A percentile compares a stretch with the other conserved stretches of the same genome.
phyloP scores from a whole-genome alignment of 2,113 vertebrate genomes.

The Aramus guarauna region DNA sequence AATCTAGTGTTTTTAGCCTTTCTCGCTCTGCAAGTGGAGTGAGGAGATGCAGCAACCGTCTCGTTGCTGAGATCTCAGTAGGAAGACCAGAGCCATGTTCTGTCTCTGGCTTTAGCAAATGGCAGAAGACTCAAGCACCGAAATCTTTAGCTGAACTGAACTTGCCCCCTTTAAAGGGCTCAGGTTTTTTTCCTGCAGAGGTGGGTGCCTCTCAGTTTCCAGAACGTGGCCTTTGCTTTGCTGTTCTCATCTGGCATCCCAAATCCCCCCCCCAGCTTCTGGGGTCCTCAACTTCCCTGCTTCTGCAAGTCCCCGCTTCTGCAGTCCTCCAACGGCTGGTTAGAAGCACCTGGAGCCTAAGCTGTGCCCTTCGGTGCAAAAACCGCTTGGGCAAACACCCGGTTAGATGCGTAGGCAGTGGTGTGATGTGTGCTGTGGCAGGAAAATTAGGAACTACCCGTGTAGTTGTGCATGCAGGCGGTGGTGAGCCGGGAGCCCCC shows the following conservation, averaged over 20 bases:
- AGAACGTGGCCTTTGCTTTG: neutral
- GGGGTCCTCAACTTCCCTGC: no score
- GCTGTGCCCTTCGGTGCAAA: neutral
- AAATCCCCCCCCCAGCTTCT: neutral
- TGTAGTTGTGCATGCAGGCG: accelerated
- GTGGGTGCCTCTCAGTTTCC: neutral
- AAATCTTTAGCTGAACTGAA: neutral
- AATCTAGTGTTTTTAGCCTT: neutral
- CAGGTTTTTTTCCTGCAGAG: neutral
- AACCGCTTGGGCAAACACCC: neutral
- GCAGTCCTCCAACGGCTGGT: neutral
- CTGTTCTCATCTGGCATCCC: neutral
- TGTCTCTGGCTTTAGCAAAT: neutral
- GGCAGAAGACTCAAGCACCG: neutral
- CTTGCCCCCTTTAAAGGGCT: neutral
- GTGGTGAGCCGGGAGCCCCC: neutral
- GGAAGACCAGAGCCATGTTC: neutral
- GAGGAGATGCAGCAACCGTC: neutral
- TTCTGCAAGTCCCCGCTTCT: no score
- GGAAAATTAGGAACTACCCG: neutral
- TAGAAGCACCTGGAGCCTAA: neutral
- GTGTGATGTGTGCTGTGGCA: neutral
- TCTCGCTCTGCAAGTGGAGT: neutral
- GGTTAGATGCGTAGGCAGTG: neutral
- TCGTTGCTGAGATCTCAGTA: neutral